Percentiles rank a stretch among this genome's conserved stretches.
Conservation (phyloP, 2,113 vertebrate genomes). For the Bubo blakistoni region DNA sequence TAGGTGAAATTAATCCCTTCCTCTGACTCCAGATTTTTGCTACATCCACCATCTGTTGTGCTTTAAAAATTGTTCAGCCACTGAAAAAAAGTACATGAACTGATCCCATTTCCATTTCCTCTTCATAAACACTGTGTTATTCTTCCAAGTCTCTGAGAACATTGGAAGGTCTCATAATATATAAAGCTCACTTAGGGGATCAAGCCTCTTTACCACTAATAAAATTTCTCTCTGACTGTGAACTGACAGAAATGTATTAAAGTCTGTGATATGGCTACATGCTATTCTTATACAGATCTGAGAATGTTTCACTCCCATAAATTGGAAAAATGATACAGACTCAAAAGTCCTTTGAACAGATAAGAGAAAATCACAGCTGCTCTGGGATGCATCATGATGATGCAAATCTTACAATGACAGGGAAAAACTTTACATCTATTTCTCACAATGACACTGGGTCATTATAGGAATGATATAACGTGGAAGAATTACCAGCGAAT, state of each 20-base stretch:
- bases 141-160: background rate
- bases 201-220: background rate
- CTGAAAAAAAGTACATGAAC: background rate
- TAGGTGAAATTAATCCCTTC: background rate
- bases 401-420: background rate
- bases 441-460: background rate
- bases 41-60: background rate
- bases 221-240: background rate
- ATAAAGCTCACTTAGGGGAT: background rate
- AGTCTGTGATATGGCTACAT: background rate
- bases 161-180: background rate
- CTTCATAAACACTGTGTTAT: background rate
- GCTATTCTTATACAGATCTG: background rate
- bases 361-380: background rate
- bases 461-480: background rate
- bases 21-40: background rate
- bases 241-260: background rate
- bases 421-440: background rate
- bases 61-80: background rate
- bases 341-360: background rate
- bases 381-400: background rate
- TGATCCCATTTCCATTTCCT: background rate
- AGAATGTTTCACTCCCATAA: background rate
- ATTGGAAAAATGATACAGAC: background rate
- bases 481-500: background rate